phyloP scores from a whole-genome alignment of 2,797 vertebrate genomes.

The Balearica regulorum region DNA sequence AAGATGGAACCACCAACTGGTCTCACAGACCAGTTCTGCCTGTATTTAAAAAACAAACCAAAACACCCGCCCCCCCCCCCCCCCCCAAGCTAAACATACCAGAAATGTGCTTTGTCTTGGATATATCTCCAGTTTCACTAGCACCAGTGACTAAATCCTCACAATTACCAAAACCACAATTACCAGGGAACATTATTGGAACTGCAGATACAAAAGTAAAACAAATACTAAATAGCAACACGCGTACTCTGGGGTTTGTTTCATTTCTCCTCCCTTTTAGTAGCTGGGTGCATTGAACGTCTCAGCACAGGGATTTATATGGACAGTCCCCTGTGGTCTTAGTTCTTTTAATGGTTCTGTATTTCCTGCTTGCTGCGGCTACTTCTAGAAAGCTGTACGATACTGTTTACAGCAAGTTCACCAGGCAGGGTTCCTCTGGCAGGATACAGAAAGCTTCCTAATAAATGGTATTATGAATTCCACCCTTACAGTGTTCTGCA shows the following conservation, averaged over 20 bases:
- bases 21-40: not conserved
- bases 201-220: not conserved
- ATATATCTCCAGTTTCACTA: not conserved
- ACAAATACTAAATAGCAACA: not conserved
- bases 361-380: not conserved
- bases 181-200: not conserved
- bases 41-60: not conserved
- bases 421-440: not conserved
- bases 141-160: not conserved
- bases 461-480: not conserved
- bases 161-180: not conserved
- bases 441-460: not conserved
- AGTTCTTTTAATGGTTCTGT: not conserved
- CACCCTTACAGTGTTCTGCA: not conserved
- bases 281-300: not conserved
- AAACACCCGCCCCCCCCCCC: too few species aligned
- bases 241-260: not conserved
- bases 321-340: not conserved
- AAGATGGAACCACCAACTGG: not conserved
- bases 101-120: not conserved
- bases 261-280: not conserved
- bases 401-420: not conserved
- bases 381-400: not conserved
- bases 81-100: not conserved
- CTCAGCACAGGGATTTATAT: not conserved